A percentile compares a stretch with the other conserved stretches of the same genome.
Conservation (phyloP, 2,113 vertebrate species). For the Ivindomyrus marchei region DNA sequence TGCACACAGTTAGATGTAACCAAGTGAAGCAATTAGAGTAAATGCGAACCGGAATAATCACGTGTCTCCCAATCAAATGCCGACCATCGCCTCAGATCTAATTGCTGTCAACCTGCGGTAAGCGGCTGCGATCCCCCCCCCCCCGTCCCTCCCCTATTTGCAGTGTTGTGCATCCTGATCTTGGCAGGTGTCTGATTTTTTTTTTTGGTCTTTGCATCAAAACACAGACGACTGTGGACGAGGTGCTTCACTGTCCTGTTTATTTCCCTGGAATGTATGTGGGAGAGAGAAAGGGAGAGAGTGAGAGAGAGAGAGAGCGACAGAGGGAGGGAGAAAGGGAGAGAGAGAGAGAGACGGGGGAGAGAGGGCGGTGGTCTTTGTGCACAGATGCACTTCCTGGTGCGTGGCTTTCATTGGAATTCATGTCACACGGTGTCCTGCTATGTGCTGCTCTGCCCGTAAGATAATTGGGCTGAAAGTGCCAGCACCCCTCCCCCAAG, state of each 20-base stretch:
- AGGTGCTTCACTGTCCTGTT: conserved; percentile 5
- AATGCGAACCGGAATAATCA: conserved; percentile 11
- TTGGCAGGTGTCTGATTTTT: conserved; percentile 33
- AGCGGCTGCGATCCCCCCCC: background rate
- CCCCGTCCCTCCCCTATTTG: conserved; percentile 21
- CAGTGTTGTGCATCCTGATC: conserved; percentile 42
- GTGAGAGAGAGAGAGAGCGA: background rate
- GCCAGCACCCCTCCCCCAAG: conserved; percentile 32
- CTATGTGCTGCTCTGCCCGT: conserved; percentile 44
- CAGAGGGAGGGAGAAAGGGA: background rate
- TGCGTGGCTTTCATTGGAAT: conserved; percentile 57
- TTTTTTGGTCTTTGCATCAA: conserved; percentile 32
- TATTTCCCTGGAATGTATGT: background rate
- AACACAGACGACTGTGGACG: conserved; percentile 20
- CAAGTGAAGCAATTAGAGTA: conserved; percentile 11
- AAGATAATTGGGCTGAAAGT: conserved; percentile 62
- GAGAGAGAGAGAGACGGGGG: background rate
- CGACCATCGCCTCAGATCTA: background rate
- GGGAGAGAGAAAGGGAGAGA: background rate
- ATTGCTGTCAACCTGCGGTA: background rate
- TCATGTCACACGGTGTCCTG: conserved; percentile 55
- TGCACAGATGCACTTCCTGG: conserved; percentile 34
- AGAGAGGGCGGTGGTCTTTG: conserved; percentile 20
- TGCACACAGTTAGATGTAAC: background rate
- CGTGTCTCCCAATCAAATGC: background rate